Conservation (phyloP, 2,797 vertebrate species). For the Lacerta bilineata region DNA sequence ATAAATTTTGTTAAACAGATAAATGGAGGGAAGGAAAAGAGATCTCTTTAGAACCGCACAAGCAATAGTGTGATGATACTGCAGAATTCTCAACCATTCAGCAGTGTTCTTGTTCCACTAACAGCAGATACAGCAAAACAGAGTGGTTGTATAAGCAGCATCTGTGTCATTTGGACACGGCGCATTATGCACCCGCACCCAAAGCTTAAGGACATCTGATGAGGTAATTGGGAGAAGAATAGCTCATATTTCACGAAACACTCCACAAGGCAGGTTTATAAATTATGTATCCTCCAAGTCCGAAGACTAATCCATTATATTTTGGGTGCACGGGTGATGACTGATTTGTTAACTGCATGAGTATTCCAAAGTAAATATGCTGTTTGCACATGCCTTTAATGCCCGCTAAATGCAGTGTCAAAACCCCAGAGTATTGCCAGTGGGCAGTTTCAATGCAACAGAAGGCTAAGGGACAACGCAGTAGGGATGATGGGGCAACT, state of each 20-base stretch:
- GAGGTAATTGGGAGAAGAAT: conserved; percentile 4
- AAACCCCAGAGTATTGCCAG: neutral
- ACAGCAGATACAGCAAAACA: neutral
- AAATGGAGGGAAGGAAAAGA: conserved; percentile 25
- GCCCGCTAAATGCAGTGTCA: neutral
- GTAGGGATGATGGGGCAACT: neutral
- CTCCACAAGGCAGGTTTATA: neutral
- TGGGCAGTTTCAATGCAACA: neutral
- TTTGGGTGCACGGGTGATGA: neutral
- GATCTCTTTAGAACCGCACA: neutral
- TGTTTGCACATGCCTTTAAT: neutral
- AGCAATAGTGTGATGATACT: neutral
- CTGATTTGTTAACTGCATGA: neutral
- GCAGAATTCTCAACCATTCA: conserved; percentile 2
- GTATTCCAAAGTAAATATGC: neutral
- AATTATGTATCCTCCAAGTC: neutral
- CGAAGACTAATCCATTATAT: neutral
- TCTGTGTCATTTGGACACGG: rapidly evolving
- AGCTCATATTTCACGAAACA: neutral
- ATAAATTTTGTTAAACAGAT: too few relatives aligned
- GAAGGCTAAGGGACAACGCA: neutral
- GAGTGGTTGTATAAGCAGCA: neutral
- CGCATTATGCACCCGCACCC: too few relatives aligned
- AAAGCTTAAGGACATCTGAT: neutral
- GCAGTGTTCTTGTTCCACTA: neutral